phyloP scores from a whole-genome alignment of 1,140 invertebrate species.

The Schlechtendalia chinensis region DNA sequence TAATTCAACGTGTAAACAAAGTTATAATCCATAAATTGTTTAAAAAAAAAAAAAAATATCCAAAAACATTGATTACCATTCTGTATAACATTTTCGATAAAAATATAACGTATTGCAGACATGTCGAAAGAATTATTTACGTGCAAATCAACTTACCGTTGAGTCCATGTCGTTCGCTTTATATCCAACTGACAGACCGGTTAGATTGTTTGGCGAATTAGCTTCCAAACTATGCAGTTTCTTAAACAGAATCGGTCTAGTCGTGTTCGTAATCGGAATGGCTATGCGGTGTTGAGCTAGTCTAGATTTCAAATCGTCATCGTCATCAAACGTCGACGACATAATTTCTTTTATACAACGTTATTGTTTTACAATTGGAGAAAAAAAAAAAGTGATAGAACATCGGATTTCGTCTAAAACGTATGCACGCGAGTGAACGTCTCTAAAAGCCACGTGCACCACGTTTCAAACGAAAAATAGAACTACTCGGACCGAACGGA shows the following conservation, averaged over 20 bases:
- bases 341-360: not conserved
- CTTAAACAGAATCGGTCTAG: constrained; percentile 8
- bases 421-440: too few species aligned
- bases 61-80: too few species aligned
- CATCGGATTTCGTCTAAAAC: too few species aligned
- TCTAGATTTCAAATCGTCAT: constrained; percentile 6
- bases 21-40: too few species aligned
- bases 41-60: too few species aligned
- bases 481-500: too few species aligned
- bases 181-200: not conserved
- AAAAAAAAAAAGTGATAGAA: too few species aligned
- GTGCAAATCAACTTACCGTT: not conserved
- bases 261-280: constrained; percentile 1
- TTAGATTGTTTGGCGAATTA: not conserved
- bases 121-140: not conserved
- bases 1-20: too few species aligned
- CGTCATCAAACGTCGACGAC: not conserved
- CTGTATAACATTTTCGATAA: too few species aligned
- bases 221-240: constrained; percentile 27
- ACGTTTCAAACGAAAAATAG: too few species aligned
- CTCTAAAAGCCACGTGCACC: too few species aligned
- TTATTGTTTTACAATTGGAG: too few species aligned
- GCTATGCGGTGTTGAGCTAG: not conserved
- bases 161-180: not conserved
- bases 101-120: not conserved